phyloP scores from a whole-genome alignment of 2,888 invertebrate genomes.

The Melinaea marsaeus region DNA sequence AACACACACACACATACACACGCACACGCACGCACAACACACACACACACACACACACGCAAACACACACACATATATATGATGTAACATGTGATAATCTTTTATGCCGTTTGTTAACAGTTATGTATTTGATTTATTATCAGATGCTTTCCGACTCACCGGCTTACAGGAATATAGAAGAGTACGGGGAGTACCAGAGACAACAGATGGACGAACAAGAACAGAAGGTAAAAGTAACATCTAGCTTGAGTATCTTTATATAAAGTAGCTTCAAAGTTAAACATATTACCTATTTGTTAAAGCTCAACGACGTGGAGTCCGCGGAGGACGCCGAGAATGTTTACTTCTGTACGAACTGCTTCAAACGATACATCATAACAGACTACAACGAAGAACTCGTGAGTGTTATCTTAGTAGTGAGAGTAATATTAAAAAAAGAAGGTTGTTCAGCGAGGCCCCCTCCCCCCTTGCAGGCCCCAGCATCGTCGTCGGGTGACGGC shows the following conservation, averaged over 20 bases:
- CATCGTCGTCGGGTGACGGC: slow-evolving; percentile 48
- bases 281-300: background rate
- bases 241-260: background rate
- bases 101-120: too few species aligned
- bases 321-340: slow-evolving; percentile 44
- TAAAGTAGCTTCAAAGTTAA: background rate
- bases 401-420: slow-evolving; percentile 34
- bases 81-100: too few species aligned
- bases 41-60: background rate
- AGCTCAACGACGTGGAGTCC: slow-evolving; percentile 46
- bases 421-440: too few species aligned
- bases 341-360: slow-evolving; percentile 70
- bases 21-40: background rate
- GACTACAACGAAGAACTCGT: slow-evolving; percentile 57
- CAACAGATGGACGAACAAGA: slow-evolving; percentile 50
- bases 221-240: slow-evolving; percentile 37
- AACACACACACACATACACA: background rate
- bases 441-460: too few species aligned
- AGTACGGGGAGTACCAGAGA: slow-evolving; percentile 62
- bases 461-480: background rate
- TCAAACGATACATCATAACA: slow-evolving; percentile 58
- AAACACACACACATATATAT: too few species aligned
- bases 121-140: background rate
- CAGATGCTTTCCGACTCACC: slow-evolving; percentile 41
- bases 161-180: slow-evolving; percentile 55